phyloP scores from a whole-genome alignment of 1,140 invertebrate genomes.

The Zaprionus kolodkinae region DNA sequence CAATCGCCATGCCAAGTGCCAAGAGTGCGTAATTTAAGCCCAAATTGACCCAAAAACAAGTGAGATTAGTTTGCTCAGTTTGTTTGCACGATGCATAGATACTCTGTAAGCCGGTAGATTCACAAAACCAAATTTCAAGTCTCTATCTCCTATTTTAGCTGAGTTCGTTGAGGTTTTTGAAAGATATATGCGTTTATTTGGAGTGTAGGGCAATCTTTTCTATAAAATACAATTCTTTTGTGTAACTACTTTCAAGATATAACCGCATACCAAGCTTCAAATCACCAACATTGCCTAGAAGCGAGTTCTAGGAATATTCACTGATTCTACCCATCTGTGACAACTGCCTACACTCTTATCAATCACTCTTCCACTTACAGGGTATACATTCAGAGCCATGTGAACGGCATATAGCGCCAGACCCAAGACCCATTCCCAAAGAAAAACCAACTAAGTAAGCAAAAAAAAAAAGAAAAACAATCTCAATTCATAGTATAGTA shows the following conservation, averaged over 20 bases:
- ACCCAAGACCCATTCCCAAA: conserved; percentile 23
- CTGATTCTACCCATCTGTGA: not conserved
- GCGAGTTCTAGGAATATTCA: not conserved
- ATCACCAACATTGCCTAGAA: not conserved
- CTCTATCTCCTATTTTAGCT: not conserved
- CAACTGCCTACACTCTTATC: not conserved
- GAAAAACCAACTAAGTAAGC: conserved; percentile 37
- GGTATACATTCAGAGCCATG: conserved; percentile 26
- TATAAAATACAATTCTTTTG: no score
- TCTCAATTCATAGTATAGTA: conserved; percentile 9
- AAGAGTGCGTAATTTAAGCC: conserved; percentile 70
- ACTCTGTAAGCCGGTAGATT: not conserved
- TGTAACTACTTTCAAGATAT: no score
- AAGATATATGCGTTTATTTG: no score
- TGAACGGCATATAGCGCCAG: conserved; percentile 27
- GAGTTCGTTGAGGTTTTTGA: no score
- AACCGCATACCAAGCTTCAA: no score
- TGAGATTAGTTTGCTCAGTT: conserved; percentile 10
- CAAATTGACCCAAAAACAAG: conserved; percentile 75
- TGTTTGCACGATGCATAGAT: not conserved
- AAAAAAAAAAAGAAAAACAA: conserved; percentile 26
- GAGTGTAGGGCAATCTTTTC: no score
- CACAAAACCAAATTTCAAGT: not conserved
- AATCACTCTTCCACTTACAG: not conserved
- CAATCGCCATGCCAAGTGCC: conserved; percentile 69